These are phyloP conservation scores for Lomographa bimaculata DNA, from an alignment of 2,888 invertebrate genomes.

Conservation along the genomic window DNA sequence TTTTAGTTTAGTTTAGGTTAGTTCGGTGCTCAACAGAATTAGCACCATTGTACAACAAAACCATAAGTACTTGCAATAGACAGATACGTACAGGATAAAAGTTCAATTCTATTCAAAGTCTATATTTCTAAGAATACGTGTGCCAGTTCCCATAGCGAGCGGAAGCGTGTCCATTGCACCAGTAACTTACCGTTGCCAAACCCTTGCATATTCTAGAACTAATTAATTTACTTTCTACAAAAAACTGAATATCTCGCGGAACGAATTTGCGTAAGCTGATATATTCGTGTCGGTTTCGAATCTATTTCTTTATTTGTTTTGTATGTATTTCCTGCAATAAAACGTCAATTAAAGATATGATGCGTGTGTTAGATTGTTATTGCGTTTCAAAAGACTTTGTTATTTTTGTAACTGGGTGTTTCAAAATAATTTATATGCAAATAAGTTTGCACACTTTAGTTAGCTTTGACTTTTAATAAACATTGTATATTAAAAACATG, in stretches of 20 bases:
- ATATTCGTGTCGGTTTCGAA: conserved; percentile 16
- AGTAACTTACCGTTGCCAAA: conserved; percentile 17
- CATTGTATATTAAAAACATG: too few species aligned
- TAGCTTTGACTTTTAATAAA: too few species aligned
- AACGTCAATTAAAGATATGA: background rate
- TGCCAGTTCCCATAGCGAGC: conserved; percentile 61
- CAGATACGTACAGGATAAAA: conserved; percentile 19
- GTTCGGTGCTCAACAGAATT: too few species aligned
- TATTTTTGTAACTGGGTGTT: too few species aligned
- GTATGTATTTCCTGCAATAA: conserved; percentile 8
- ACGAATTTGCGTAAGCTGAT: conserved; percentile 13
- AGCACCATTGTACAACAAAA: too few species aligned
- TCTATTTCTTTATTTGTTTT: conserved; percentile 15
- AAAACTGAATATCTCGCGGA: conserved; percentile 20
- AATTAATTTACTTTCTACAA: conserved; percentile 18
- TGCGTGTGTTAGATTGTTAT: conserved; percentile 1
- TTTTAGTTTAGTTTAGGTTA: too few species aligned
- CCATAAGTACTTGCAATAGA: too few species aligned
- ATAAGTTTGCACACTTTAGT: background rate
- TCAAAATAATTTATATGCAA: too few species aligned
- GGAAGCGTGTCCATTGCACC: conserved; percentile 50
- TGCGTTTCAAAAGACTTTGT: conserved; percentile 1
- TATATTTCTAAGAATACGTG: conserved; percentile 49
- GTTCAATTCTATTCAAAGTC: conserved; percentile 38
- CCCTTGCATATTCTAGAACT: conserved; percentile 15